Evolutionary conservation across 2,113 vertebrate species (phyloP), one percentile per base, ranked within the genome.

Genomic region (Tretioscincus oriximinensis): DNA sequence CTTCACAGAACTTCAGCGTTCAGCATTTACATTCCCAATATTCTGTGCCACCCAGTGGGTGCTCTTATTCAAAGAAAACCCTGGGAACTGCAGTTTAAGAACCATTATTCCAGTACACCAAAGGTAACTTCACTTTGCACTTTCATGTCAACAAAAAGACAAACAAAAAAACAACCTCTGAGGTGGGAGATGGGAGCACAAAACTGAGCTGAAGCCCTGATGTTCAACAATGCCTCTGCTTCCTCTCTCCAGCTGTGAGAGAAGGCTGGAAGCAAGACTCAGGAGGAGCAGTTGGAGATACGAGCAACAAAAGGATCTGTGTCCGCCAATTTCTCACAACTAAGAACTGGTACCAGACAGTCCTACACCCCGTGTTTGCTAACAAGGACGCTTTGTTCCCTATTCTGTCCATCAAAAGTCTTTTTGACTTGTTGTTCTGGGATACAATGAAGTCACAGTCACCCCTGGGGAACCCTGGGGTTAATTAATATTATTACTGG

Each of bases 371-470:
- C 41, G 49, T 66, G 81, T 86, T 84, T 81, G 81, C 85, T 29
- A 85, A 81, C 12, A 92, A 91, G 86, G 88, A 86, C 70, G 79
- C 84, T 90, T 89, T 93, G 88, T 92, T 88, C 79, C n/a, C 6
- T 69, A 74, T n/a, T 45, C 82, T 82, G 80, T 83, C 86, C 89
- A 84, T 70, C 88, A 58, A 58, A 74, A 80, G 18, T 69, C 66
- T 1, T 1, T 58, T 1, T 58, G 11, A 18, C 14, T 58, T 58
- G 54, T 58, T 58, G 54, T 58, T 58, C 51, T 51, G 51, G 18
- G 54, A 2, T 58, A 18, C 54, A 12, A 58, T 58, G 14, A 58
- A 58, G 54, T 58, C 54, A 18, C 54, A 16, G 16, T 58, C 54
- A 58, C 2, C 54, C 18, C 16, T 58, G 54, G 14, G 1, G 54